Percentiles rank a stretch among this genome's conserved stretches.
Evolutionary conservation across 1,140 invertebrate genomes (phyloP).

Genomic region (Polyergus mexicanus): DNA sequence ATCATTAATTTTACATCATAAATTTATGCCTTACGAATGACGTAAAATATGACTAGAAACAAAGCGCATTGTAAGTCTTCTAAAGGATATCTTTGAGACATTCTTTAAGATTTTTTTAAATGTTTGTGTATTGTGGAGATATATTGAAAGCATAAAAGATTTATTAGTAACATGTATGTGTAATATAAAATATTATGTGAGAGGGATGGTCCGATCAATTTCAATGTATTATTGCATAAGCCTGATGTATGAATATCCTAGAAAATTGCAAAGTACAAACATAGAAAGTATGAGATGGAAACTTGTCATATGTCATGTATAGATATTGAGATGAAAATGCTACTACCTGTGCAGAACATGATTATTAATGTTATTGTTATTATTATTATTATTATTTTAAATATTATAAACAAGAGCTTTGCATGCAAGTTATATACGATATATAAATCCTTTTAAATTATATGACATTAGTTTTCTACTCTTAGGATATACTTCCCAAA

Average conservation of each 20-base stretch:
- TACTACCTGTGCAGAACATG: background rate
- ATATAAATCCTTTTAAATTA: constrained; percentile 12
- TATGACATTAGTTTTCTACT: background rate
- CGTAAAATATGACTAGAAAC: constrained; percentile 6
- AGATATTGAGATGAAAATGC: constrained; percentile 4
- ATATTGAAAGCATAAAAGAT: background rate
- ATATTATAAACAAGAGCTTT: background rate
- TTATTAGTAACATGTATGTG: constrained; percentile 4
- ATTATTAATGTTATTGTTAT: constrained; percentile 7
- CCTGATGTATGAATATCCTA: background rate
- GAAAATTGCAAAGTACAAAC: constrained; percentile 47
- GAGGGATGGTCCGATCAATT: background rate
- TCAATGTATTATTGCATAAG: background rate
- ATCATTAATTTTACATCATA: background rate
- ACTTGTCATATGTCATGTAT: background rate
- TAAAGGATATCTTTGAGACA: background rate
- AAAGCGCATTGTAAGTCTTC: background rate
- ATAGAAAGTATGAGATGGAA: constrained; percentile 35
- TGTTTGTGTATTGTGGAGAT: background rate
- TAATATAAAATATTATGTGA: constrained; percentile 23
- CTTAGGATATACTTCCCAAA: background rate
- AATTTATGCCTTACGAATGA: background rate
- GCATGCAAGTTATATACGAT: background rate
- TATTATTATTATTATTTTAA: background rate
- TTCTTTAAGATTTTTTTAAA: background rate